phyloP scores from a whole-genome alignment of 2,113 vertebrate genomes.

The Mungos mungo region DNA sequence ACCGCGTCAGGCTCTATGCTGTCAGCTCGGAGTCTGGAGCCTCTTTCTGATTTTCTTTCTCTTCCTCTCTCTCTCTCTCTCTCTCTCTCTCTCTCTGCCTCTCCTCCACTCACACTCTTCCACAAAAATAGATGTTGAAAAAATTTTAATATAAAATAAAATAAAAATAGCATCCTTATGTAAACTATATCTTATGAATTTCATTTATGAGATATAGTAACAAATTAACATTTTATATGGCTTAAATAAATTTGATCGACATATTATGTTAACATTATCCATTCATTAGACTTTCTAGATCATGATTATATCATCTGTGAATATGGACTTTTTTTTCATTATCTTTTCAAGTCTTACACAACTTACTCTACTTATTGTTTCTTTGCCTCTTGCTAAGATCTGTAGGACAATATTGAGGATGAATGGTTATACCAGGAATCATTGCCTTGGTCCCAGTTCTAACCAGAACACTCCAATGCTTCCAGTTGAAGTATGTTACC shows the following conservation, averaged over 20 bases:
- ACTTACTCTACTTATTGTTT: not conserved
- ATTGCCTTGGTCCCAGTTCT: not conserved
- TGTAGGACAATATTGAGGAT: not conserved
- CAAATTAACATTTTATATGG: not conserved
- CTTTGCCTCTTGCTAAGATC: not conserved
- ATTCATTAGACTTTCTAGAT: not conserved
- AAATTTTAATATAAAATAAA: no score
- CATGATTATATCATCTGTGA: not conserved
- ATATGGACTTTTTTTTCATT: not conserved
- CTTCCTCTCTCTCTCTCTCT: no score
- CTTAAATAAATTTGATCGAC: not conserved
- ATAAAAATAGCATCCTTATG: not conserved
- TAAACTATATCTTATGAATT: not conserved
- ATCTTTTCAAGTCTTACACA: not conserved
- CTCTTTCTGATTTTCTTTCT: no score
- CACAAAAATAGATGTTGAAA: no score
- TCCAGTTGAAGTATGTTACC: not conserved
- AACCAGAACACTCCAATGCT: not conserved
- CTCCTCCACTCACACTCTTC: no score
- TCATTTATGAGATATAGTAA: not conserved
- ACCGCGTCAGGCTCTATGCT: no score
- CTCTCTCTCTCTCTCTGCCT: no score
- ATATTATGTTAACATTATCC: not conserved
- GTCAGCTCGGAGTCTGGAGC: no score
- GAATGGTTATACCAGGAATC: not conserved